Conservation (phyloP, 1,140 invertebrate species). For the Apocrypta bakeri region DNA sequence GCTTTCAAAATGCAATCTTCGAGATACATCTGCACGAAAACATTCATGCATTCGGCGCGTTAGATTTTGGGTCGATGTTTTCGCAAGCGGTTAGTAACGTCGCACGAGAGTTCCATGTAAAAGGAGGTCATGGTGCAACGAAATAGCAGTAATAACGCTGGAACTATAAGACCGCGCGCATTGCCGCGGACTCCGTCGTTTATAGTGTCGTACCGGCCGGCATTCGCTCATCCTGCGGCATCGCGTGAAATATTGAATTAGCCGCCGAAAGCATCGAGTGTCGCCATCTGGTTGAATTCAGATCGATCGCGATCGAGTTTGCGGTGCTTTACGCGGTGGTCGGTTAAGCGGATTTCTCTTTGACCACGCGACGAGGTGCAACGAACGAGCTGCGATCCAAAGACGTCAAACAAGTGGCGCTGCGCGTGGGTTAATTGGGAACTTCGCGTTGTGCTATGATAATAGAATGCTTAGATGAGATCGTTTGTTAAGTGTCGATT, state of each 20-base stretch:
- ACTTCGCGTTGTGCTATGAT: too few species aligned
- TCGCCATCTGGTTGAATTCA: not conserved
- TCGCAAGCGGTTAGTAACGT: constrained; percentile 70
- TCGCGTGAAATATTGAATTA: not conserved
- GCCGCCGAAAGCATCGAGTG: not conserved
- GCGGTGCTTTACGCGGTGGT: not conserved
- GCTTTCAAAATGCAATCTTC: not conserved
- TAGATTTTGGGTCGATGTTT: constrained; percentile 69
- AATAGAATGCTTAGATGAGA: too few species aligned
- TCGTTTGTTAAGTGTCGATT: too few species aligned
- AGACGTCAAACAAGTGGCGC: not conserved
- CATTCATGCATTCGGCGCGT: not conserved
- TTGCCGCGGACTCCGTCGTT: constrained; percentile 51
- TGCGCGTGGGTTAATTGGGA: too few species aligned
- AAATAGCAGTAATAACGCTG: constrained; percentile 71
- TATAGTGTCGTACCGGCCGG: constrained; percentile 28
- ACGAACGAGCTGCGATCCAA: not conserved
- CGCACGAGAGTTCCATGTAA: constrained; percentile 65
- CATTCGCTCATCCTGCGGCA: not conserved
- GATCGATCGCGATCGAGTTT: not conserved
- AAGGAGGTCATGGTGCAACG: constrained; percentile 74
- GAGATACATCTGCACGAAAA: not conserved
- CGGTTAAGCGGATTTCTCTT: not conserved
- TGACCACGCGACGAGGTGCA: not conserved
- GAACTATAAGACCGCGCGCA: constrained; percentile 64